A percentile compares a stretch with the other conserved stretches of the same genome.
phyloP scores from a whole-genome alignment of 2,888 invertebrate genomes.

The Coelopa pilipes region DNA sequence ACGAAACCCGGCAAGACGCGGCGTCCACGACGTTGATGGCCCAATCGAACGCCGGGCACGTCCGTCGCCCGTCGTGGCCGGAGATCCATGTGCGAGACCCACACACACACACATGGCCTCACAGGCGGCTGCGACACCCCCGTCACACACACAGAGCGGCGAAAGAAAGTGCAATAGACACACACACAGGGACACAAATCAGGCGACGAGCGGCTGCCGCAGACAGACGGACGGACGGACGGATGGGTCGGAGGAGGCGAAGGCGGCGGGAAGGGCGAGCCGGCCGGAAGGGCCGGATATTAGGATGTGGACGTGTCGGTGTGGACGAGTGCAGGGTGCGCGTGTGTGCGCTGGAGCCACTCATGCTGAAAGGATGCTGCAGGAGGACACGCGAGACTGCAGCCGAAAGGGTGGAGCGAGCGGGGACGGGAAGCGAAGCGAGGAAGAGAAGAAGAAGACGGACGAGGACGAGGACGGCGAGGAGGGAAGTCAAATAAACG shows the following conservation, averaged over 20 bases:
- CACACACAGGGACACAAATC: neutral
- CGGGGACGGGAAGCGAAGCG: neutral
- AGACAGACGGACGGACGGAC: neutral
- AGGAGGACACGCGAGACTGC: neutral
- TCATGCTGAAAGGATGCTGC: slow-evolving; percentile 25
- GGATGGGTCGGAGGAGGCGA: too few relatives aligned
- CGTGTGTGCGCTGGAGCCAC: slow-evolving; percentile 4
- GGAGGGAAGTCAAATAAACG: slow-evolving; percentile 25
- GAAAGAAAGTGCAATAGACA: slow-evolving; percentile 12
- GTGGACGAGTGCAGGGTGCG: neutral
- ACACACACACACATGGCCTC: neutral
- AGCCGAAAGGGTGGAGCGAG: neutral
- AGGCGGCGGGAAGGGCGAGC: too few relatives aligned
- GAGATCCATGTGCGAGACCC: too few relatives aligned
- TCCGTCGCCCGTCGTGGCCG: neutral
- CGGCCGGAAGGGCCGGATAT: neutral
- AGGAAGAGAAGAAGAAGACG: neutral
- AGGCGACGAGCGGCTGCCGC: slow-evolving; percentile 6
- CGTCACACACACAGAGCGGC: neutral
- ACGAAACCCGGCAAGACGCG: neutral
- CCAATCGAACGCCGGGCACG: neutral
- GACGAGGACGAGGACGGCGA: neutral
- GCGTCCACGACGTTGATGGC: neutral
- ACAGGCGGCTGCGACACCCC: neutral
- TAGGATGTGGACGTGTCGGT: neutral